phyloP scores from a whole-genome alignment of 2,797 vertebrate species.

The Taeniopygia guttata region DNA sequence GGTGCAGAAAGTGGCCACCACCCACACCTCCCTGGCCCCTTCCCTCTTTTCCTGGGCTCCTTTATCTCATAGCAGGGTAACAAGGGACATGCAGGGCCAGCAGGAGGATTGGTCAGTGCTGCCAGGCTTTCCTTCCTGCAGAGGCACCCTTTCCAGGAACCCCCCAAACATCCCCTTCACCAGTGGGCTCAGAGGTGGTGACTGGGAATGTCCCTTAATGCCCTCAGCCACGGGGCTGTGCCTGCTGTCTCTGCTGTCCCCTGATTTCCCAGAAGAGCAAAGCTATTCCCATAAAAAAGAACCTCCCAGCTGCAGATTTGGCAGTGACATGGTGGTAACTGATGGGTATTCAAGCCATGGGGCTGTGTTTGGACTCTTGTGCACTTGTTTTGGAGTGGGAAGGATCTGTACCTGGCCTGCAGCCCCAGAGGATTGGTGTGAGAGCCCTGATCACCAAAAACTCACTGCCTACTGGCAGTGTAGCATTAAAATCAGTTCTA shows the following conservation, averaged over 20 bases:
- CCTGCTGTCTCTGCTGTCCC: not conserved
- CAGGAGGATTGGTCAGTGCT: not conserved
- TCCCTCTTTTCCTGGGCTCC: not conserved
- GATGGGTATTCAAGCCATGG: not conserved
- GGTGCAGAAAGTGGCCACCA: not conserved
- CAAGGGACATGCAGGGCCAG: rapidly evolving
- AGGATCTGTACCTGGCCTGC: not conserved
- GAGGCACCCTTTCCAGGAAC: not conserved
- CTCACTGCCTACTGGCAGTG: not conserved
- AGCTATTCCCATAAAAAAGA: not conserved
- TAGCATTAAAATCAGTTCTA: not conserved
- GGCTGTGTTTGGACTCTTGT: not conserved
- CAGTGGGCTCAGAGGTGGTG: rapidly evolving
- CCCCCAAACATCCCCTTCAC: not conserved
- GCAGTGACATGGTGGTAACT: not conserved
- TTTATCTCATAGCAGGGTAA: rapidly evolving
- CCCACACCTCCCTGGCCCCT: not conserved
- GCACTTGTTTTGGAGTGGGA: not conserved
- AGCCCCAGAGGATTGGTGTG: not conserved
- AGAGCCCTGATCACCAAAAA: conserved; percentile 10
- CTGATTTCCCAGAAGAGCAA: not conserved
- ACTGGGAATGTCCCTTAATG: rapidly evolving
- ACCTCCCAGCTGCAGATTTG: not conserved
- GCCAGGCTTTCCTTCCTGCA: rapidly evolving
- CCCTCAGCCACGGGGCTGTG: rapidly evolving